These are phyloP conservation scores for Grallaria varia DNA, from an alignment of 2,113 vertebrate genomes.

Conservation along the genomic window DNA sequence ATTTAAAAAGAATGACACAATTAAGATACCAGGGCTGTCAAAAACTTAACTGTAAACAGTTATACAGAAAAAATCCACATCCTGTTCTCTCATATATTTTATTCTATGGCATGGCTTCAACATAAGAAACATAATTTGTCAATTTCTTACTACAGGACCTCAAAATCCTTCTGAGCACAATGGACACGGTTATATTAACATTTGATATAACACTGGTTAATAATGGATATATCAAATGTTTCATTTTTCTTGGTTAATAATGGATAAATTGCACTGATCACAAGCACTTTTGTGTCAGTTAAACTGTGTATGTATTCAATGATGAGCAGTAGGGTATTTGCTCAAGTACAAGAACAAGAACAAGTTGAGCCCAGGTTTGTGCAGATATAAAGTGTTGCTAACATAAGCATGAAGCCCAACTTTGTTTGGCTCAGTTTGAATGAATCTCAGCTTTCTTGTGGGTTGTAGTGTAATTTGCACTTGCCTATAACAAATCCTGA, in stretches of 20 bases:
- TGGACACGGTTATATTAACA: neutral
- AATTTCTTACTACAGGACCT: neutral
- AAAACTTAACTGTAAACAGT: neutral
- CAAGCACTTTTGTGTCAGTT: neutral
- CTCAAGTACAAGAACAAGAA: neutral
- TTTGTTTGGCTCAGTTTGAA: neutral
- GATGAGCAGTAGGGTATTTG: neutral
- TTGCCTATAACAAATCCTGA: neutral
- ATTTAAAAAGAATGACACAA: neutral
- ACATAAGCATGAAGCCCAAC: neutral
- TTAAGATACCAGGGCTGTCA: neutral
- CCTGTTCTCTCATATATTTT: neutral
- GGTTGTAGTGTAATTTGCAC: neutral
- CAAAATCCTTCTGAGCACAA: neutral
- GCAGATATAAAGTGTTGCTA: neutral
- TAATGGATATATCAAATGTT: too few relatives aligned
- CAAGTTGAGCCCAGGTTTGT: neutral
- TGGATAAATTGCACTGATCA: neutral
- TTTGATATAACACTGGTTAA: too few relatives aligned
- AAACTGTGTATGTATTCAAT: neutral
- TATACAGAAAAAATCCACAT: neutral
- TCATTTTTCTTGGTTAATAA: neutral
- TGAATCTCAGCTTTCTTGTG: neutral
- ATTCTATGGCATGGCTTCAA: neutral
- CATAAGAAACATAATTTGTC: neutral